A percentile compares a stretch with the other conserved stretches of the same genome.
These are phyloP conservation scores for Paracanthobrama guichenoti DNA, from an alignment of 2,113 vertebrate genomes.

Conservation along the genomic window DNA sequence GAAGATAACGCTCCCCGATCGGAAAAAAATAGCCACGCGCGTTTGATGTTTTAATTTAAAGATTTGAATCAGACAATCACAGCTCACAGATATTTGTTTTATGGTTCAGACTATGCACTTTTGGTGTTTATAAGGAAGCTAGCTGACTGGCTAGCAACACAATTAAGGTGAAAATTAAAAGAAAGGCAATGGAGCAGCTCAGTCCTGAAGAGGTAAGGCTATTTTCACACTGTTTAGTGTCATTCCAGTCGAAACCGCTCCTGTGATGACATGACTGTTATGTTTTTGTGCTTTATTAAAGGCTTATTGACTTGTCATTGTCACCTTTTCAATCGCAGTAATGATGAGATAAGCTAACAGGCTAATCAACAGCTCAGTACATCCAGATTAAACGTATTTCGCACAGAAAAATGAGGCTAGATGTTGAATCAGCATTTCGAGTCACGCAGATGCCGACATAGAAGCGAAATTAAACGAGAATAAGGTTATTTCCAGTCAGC, in stretches of 20 bases:
- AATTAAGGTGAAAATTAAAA: conserved; percentile 67
- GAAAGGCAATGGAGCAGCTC: conserved; percentile 91
- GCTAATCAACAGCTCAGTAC: conserved; percentile 21
- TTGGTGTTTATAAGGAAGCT: conserved; percentile 70
- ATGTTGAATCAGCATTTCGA: neutral
- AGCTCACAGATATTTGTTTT: conserved; percentile 66
- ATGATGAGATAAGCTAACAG: conserved; percentile 33
- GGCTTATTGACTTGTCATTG: conserved; percentile 53
- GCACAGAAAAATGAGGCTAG: neutral
- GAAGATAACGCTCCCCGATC: conserved; percentile 54
- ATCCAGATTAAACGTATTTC: neutral
- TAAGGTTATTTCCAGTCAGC: conserved; percentile 19
- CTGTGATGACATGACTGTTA: neutral
- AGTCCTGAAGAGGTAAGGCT: conserved; percentile 96
- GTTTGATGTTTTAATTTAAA: conserved; percentile 61
- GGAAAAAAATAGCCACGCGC: conserved; percentile 44
- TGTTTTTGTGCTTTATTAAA: conserved; percentile 5
- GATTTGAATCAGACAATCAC: conserved; percentile 68
- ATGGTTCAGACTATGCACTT: conserved; percentile 80
- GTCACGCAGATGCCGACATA: neutral
- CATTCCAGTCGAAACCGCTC: neutral
- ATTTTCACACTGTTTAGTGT: neutral
- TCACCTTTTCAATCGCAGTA: conserved; percentile 51
- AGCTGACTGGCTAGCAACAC: conserved; percentile 75
- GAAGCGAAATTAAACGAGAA: neutral